Evolutionary conservation across 2,888 invertebrate species (phyloP).

Genomic region (Trisateles emortualis): DNA sequence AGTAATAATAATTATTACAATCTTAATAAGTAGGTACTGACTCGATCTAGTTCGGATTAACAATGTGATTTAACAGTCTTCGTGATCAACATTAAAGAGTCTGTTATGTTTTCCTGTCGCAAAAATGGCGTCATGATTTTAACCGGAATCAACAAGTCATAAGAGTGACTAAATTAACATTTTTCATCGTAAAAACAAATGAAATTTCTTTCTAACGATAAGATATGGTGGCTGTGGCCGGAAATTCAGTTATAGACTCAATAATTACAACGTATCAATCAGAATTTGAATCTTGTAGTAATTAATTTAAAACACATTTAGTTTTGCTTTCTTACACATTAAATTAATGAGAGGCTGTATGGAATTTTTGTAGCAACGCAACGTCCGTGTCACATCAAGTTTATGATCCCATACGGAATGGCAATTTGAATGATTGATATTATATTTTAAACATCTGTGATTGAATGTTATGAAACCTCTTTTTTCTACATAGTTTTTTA

Average conservation of each 20-base stretch:
- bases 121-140: neutral
- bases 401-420: neutral
- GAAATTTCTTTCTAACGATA: neutral
- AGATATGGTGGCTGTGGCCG: neutral
- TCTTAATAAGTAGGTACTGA: neutral
- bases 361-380: neutral
- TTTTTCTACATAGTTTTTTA: no score
- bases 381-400: neutral
- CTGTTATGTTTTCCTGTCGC: no score
- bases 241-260: neutral
- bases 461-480: no score
- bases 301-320: slow-evolving; percentile 1
- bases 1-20: no score
- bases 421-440: neutral
- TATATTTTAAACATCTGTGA: no score
- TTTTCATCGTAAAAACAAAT: neutral
- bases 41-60: no score
- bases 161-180: neutral
- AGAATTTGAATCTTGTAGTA: slow-evolving; percentile 1
- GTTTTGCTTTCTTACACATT: neutral
- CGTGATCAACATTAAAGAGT: no score
- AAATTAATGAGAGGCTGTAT: neutral
- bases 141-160: neutral
- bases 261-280: slow-evolving; percentile 1
- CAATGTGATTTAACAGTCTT: no score